Base-by-base conservation (phyloP, 64 coral and sea anemone genomes). In the Dendrophyllia cribrosa region DNA sequence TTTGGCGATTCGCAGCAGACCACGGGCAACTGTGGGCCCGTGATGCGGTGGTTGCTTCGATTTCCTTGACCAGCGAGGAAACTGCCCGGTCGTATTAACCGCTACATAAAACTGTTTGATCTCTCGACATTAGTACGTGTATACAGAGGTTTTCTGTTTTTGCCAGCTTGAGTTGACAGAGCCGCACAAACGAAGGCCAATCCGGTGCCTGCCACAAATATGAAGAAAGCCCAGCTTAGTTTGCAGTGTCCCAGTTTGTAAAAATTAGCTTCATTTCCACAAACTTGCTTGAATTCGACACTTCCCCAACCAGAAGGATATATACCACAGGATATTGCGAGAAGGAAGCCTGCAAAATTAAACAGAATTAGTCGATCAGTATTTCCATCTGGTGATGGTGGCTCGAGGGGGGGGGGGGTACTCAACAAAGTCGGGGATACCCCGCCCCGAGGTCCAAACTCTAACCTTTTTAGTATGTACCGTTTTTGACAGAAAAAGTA, bases 251-350 rank as follows among this genome's bases (percentile, higher is more conserved):
- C 91, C 21, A 93, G 45, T n/a, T 68, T 86, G 73, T 86, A 93
- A 60, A 75, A 68, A 71, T 93, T 85, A 10, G 91, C 70, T 43
- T 86, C 58, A 9, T 51, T 63, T 44, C 90, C 90, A 58, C 91
- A 93, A 25, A 72, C 82, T 45, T 93, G 91, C 44, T 79, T 76
- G 23, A 93, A 83, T 93, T 87, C 91, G 51, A 75, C 91, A 60
- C 79, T 74, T 52, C 82, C 91, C 91, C 91, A 93, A 12, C 91
- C 91, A 26, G 91, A 93, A 5, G 91, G 91, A 70, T 93, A 93
- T 24, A 75, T 75, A 25, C 81, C 91, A 50, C 63, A 60, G 7
- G 82, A 86, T 62, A 93, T 58, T 17, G 71, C 77, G 6, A 93
- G 91, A 52, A 93, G 66, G 58, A 87, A 93, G 5, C 81, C 91